Percentiles rank a stretch among this genome's conserved stretches.
Evolutionary conservation across 2,113 vertebrate genomes (phyloP).

Genomic region (Barnardius zonarius): DNA sequence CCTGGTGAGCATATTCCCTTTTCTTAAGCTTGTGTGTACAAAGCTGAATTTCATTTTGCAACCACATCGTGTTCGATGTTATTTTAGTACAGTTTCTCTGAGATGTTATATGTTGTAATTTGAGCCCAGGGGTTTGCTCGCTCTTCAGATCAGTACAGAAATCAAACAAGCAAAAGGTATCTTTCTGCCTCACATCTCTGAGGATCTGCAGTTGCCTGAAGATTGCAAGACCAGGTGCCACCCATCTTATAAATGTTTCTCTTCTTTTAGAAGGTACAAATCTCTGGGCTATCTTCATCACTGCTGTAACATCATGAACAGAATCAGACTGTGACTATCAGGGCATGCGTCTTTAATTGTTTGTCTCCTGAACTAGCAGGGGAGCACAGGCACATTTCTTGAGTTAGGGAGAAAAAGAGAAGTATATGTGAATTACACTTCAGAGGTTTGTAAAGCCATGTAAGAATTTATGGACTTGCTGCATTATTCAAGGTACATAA

Average conservation of each 20-base stretch:
- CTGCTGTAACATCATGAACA: background rate
- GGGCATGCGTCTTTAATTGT: background rate
- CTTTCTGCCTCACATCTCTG: background rate
- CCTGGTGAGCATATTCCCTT: background rate
- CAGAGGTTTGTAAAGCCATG: background rate
- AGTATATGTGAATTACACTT: background rate
- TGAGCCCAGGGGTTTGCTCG: background rate
- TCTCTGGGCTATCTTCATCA: background rate
- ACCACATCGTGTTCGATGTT: background rate
- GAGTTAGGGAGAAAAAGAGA: background rate
- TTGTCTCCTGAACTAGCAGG: background rate
- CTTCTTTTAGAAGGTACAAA: background rate
- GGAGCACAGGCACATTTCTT: background rate
- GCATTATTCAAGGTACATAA: constrained; percentile 17
- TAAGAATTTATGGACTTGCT: constrained; percentile 3
- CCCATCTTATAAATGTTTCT: background rate
- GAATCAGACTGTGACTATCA: background rate
- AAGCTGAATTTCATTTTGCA: background rate
- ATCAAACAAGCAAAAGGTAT: background rate
- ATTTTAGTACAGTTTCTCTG: background rate
- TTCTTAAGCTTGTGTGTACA: background rate
- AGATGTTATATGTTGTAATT: background rate
- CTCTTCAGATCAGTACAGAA: background rate
- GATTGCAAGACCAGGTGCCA: background rate
- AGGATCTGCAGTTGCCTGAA: background rate